Base-by-base conservation (phyloP, 1,140 invertebrate species). In the Pseudomyrmex pallidus region DNA sequence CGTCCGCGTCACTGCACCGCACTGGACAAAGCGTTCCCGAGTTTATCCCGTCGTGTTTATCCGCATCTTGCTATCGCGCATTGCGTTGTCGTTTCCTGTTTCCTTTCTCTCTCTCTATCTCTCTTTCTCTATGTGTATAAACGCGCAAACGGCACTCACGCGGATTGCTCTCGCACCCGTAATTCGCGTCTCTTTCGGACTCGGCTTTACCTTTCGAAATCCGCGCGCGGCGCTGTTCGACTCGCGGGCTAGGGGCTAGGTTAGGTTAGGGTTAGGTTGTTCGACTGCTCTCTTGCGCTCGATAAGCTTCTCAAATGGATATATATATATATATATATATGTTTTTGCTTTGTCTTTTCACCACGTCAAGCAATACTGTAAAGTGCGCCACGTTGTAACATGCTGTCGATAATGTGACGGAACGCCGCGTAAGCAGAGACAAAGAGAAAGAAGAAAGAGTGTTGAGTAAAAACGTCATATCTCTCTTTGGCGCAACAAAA, bases 1-100 rank as follows among this genome's bases (percentile, higher is more conserved):
- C 54, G 35, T 46, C 22, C 59, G 57, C 57, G n/a, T 12, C 13
- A 12, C 35, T 17, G 72, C 74, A 56, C 10, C 56, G 20, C 56
- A 13, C 82, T 48, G 85, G 85, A 87, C 86, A 88, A 88, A 88
- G 87, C 82, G 72, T 61, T 88, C 82, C 85, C 83, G 87, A 87
- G 85, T 87, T 87, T 85, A 85, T 74, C 35, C 35, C 83, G 74
- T 72, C 59, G 64, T 85, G 85, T 85, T 85, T 73, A 76, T 86
- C 86, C 73, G 78, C 50, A 46, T 82, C 84, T 82, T 66, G 54
- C 72, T 74, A 68, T 82, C 66, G 50, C 46, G 52, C 20, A n/a
- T 17, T 15, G 62, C 35, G 57, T 74, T 74, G 70, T 70, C 46
- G 70, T 82, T 74, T 74, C 70, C 44, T 5, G 78, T 52, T 25